phyloP scores from a whole-genome alignment of 2,888 invertebrate genomes.

The Nephrotoma appendiculata region DNA sequence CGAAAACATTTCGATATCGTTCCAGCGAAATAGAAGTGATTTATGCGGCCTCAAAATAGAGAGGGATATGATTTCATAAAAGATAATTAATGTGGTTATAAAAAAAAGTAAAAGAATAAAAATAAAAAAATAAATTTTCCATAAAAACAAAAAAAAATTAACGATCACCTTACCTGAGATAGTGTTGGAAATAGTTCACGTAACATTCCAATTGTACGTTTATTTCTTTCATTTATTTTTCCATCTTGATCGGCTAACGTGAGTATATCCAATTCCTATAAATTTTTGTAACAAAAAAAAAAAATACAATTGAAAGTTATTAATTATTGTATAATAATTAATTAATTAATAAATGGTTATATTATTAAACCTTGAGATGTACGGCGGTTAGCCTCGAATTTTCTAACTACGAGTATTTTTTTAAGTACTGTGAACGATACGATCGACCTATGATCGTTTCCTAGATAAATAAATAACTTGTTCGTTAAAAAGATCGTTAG shows the following conservation, averaged over 20 bases:
- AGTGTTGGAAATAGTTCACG: conserved; percentile 58
- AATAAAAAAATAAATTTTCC: not conserved
- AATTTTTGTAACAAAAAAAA: conserved; percentile 6
- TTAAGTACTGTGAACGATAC: not conserved
- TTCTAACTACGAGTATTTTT: not conserved
- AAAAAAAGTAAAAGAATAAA: not conserved
- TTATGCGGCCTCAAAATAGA: not conserved
- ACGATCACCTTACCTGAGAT: conserved; percentile 46
- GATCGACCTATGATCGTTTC: not conserved
- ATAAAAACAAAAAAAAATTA: not conserved
- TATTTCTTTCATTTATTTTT: conserved; percentile 53
- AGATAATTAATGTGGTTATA: not conserved
- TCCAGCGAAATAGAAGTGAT: not conserved
- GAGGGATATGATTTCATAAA: not conserved
- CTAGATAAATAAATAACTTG: too few relatives aligned
- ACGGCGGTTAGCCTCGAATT: too few relatives aligned
- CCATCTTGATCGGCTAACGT: conserved; percentile 50
- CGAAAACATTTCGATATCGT: too few relatives aligned
- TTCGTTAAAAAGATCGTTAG: too few relatives aligned
- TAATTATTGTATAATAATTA: not conserved
- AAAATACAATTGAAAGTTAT: not conserved
- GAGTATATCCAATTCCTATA: conserved; percentile 52
- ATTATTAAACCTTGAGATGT: not conserved
- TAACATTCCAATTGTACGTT: conserved; percentile 61
- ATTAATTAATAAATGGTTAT: not conserved